phyloP scores from a whole-genome alignment of 1,140 invertebrate species.

The Zaprionus ornatus region DNA sequence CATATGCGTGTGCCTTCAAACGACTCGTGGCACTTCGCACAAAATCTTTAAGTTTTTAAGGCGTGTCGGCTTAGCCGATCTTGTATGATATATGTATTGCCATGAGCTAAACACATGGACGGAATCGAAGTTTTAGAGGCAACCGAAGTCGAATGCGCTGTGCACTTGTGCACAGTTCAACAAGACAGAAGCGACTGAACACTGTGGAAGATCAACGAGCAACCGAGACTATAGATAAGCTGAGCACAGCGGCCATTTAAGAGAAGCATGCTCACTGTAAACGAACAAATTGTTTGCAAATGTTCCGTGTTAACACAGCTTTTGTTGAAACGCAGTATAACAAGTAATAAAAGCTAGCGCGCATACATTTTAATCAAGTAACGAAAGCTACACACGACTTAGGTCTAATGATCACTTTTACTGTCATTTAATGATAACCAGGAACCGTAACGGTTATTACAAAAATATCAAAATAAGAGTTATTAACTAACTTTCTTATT shows the following conservation, averaged over 20 bases:
- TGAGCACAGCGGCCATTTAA: conserved; percentile 36
- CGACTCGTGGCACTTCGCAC: neutral
- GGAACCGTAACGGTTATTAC: too few relatives aligned
- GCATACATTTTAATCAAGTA: too few relatives aligned
- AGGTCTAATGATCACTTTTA: too few relatives aligned
- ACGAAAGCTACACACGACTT: too few relatives aligned
- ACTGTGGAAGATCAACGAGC: conserved; percentile 2
- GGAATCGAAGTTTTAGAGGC: conserved; percentile 2
- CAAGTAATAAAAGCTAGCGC: too few relatives aligned
- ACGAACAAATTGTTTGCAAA: too few relatives aligned
- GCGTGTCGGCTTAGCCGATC: conserved; percentile 27
- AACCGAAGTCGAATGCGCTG: neutral
- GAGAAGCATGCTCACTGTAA: too few relatives aligned
- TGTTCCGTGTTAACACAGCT: too few relatives aligned
- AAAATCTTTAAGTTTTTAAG: neutral
- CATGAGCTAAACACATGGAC: conserved; percentile 11
- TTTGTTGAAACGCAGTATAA: too few relatives aligned
- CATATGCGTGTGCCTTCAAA: neutral
- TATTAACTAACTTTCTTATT: too few relatives aligned
- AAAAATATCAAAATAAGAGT: too few relatives aligned
- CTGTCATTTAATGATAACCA: too few relatives aligned
- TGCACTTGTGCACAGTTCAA: conserved; percentile 27
- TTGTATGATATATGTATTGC: conserved; percentile 34
- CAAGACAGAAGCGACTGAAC: conserved; percentile 38
- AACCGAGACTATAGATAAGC: neutral